Base-by-base conservation (phyloP, 2,888 invertebrate genomes). In the Axea sp. region DNA sequence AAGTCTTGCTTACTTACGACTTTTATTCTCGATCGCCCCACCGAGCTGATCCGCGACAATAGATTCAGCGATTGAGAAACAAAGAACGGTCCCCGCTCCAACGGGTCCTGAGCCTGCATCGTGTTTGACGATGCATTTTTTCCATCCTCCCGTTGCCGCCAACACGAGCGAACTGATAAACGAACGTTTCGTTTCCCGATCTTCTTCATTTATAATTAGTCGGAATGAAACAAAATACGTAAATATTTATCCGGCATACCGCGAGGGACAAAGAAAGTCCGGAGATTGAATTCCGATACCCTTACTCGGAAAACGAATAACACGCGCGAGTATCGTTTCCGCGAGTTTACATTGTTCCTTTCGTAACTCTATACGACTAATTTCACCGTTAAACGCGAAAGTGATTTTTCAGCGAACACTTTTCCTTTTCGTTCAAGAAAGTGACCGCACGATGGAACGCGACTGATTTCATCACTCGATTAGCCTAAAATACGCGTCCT, bases 141-240 rank as follows among this genome's bases (percentile, higher is more conserved):
- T n/a, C n/a, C n/a, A n/a, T n/a, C n/a, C n/a, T n/a, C n/a, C n/a
- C n/a, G n/a, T n/a, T n/a, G n/a, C n/a, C n/a, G n/a, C n/a, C n/a
- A n/a, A n/a, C n/a, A n/a, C n/a, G n/a, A n/a, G n/a, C n/a, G n/a
- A n/a, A n/a, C n/a, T n/a, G n/a, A n/a, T n/a, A n/a, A 11, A 15
- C 15, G 7, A 14, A 17, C 9, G 11, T 9, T 19, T 49, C 51
- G 14, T 7, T 24, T 24, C 24, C 24, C 8, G 33, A 37, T 11
- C 17, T 26, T 39, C 8, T 9, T 8, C 5, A 14, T 37, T 14
- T 41, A 28, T 15, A 12, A 28, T 59, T 26, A 35, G 60, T 41
- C 67, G 41, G 55, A 73, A 51, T 71, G 76, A 77, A 77, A 76
- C 73, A 7, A n/a, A n/a, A n/a, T 3, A 5, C 1, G 5, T 12